These are phyloP conservation scores for Perizoma flavofasciatum DNA, from an alignment of 2,888 invertebrate genomes.

Conservation along the genomic window DNA sequence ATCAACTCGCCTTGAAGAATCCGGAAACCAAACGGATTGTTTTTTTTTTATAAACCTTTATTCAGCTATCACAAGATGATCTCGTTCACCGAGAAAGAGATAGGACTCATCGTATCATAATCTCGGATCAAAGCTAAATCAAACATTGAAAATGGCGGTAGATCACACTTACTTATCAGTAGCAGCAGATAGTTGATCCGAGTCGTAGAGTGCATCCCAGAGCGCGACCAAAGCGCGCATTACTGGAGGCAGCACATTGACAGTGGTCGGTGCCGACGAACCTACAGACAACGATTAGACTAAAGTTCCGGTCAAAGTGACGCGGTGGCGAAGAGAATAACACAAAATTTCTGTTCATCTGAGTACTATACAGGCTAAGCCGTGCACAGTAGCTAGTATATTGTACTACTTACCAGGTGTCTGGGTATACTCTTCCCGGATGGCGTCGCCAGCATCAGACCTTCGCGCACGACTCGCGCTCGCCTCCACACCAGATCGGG, in stretches of 20 bases:
- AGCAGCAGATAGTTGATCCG: constrained; percentile 64
- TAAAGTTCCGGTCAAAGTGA: background rate
- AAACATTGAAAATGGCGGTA: too few relatives aligned
- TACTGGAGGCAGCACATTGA: constrained; percentile 93
- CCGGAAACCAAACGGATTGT: too few relatives aligned
- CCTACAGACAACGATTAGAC: constrained; percentile 19
- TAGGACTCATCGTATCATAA: too few relatives aligned
- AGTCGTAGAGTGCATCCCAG: constrained; percentile 93
- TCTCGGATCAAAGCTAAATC: too few relatives aligned
- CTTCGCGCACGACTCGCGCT: constrained; percentile 87
- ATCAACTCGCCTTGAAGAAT: too few relatives aligned
- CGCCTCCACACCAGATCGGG: constrained; percentile 91
- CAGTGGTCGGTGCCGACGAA: constrained; percentile 53
- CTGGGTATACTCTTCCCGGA: constrained; percentile 73
- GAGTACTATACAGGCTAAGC: too few relatives aligned
- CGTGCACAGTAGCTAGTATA: too few relatives aligned
- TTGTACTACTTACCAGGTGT: constrained; percentile 36
- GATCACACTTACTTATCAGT: constrained; percentile 63
- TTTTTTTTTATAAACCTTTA: too few relatives aligned
- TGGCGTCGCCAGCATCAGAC: constrained; percentile 62
- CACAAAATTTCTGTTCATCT: background rate
- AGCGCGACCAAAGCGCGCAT: constrained; percentile 93
- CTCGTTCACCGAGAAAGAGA: too few relatives aligned
- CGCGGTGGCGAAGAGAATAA: background rate
- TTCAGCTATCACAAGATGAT: too few relatives aligned